Evolutionary conservation across 2,113 vertebrate species (phyloP).

Genomic region (Menura novaehollandiae): DNA sequence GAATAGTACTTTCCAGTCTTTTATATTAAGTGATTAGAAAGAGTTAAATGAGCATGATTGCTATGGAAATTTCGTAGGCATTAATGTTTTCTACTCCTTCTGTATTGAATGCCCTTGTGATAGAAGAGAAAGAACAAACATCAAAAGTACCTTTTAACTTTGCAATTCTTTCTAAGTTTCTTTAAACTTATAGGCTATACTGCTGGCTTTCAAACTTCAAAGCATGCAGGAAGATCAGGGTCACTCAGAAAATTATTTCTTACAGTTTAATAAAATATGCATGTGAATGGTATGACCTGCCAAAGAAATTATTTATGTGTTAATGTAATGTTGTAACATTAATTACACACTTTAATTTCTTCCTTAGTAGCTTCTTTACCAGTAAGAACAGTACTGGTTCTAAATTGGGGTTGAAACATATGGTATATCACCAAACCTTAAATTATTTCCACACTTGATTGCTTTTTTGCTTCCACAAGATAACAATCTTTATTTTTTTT

Average conservation of each 20-base stretch:
- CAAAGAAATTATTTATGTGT: slow-evolving; percentile 77
- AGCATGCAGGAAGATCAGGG: slow-evolving; percentile 74
- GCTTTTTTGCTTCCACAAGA: neutral
- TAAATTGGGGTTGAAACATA: neutral
- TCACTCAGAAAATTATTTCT: slow-evolving; percentile 76
- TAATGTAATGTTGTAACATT: slow-evolving; percentile 73
- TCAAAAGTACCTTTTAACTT: slow-evolving; percentile 85
- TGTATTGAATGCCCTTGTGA: slow-evolving; percentile 75
- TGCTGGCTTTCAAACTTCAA: slow-evolving; percentile 79
- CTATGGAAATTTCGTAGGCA: slow-evolving; percentile 68
- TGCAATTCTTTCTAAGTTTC: slow-evolving; percentile 80
- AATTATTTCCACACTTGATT: neutral
- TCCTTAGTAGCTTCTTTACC: slow-evolving; percentile 7
- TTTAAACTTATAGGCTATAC: slow-evolving; percentile 82
- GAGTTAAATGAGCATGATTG: slow-evolving; percentile 72
- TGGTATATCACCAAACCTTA: neutral
- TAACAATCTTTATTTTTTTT: neutral
- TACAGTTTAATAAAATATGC: slow-evolving; percentile 80
- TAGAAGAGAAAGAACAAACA: slow-evolving; percentile 79
- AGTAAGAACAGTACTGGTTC: neutral
- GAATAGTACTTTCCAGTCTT: neutral
- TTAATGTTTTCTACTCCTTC: slow-evolving; percentile 70
- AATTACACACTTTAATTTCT: slow-evolving; percentile 66
- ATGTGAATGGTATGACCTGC: slow-evolving; percentile 73
- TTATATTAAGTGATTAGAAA: slow-evolving; percentile 46